phyloP scores from a whole-genome alignment of 2,797 vertebrate species.

The Danio kyathit region DNA sequence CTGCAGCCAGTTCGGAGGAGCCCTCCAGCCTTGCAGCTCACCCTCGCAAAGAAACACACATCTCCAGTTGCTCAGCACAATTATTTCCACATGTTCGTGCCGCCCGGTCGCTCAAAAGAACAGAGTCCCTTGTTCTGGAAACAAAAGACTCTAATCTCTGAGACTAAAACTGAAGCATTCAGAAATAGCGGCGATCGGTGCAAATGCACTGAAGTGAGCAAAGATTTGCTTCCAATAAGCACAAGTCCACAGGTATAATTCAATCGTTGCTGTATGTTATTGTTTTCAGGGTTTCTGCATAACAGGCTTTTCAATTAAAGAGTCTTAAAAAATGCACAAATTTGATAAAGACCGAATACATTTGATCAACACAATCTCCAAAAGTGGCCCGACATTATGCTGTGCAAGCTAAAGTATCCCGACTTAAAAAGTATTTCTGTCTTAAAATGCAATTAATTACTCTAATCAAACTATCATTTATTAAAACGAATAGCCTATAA shows the following conservation, averaged over 20 bases:
- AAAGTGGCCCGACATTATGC: background rate
- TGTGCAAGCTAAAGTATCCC: background rate
- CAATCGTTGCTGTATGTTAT: background rate
- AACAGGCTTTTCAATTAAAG: conserved; percentile 8
- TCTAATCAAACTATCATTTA: too few species aligned
- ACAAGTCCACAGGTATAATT: background rate
- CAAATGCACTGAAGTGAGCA: conserved; percentile 38
- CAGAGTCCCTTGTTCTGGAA: conserved; percentile 78
- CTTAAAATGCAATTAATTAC: too few species aligned
- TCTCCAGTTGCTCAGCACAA: conserved; percentile 81
- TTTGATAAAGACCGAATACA: background rate
- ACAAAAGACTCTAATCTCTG: conserved; percentile 73
- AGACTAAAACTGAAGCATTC: conserved; percentile 55
- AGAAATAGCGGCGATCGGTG: conserved; percentile 34
- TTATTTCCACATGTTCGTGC: conserved; percentile 96
- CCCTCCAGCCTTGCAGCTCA: conserved; percentile 63
- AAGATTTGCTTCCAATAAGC: background rate
- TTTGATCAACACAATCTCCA: background rate
- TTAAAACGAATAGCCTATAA: too few species aligned
- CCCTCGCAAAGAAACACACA: conserved; percentile 57
- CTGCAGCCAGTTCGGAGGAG: conserved; percentile 39
- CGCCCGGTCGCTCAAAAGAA: conserved; percentile 78
- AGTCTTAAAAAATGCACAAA: too few species aligned
- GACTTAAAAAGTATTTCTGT: too few species aligned
- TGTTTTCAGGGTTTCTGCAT: background rate